phyloP scores from a whole-genome alignment of 2,888 invertebrate species.

The Anarsia innoxiella region DNA sequence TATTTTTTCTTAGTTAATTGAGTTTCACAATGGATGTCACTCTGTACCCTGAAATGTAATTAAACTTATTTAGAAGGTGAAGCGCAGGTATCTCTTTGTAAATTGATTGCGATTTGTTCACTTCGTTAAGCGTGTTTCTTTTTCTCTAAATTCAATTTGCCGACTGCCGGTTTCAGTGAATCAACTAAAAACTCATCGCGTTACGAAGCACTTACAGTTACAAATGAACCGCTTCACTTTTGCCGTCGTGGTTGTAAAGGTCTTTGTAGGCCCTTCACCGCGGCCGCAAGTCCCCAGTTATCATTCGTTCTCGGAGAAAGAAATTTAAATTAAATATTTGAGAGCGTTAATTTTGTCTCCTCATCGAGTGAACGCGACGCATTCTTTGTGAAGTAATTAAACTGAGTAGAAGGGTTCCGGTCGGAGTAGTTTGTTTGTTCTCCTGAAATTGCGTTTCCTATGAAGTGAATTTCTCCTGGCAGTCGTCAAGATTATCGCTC shows the following conservation, averaged over 20 bases:
- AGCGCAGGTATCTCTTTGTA: conserved; percentile 33
- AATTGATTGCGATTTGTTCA: conserved; percentile 56
- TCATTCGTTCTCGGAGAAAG: conserved; percentile 66
- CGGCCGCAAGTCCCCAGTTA: conserved; percentile 54
- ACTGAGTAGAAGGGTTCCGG: conserved; percentile 73
- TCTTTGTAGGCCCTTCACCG: conserved; percentile 18
- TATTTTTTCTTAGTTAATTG: not conserved
- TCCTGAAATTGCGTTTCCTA: conserved; percentile 70
- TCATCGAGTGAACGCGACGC: conserved; percentile 72
- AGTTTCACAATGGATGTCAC: not conserved
- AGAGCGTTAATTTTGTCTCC: conserved; percentile 75
- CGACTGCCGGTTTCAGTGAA: conserved; percentile 38
- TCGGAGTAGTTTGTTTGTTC: conserved; percentile 73
- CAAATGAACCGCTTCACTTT: conserved; percentile 56
- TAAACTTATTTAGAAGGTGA: conserved; percentile 17
- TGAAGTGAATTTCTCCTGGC: conserved; percentile 59
- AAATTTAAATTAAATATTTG: conserved; percentile 76
- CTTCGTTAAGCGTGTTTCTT: conserved; percentile 42
- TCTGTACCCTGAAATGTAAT: conserved; percentile 3
- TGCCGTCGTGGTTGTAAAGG: conserved; percentile 19
- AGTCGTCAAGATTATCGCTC: conserved; percentile 41
- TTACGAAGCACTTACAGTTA: conserved; percentile 51
- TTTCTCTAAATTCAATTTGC: conserved; percentile 53
- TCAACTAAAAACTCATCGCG: conserved; percentile 54
- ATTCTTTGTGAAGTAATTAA: conserved; percentile 76